Base-by-base conservation (phyloP, 2,888 invertebrate genomes). In the Parnassius mnemosyne region DNA sequence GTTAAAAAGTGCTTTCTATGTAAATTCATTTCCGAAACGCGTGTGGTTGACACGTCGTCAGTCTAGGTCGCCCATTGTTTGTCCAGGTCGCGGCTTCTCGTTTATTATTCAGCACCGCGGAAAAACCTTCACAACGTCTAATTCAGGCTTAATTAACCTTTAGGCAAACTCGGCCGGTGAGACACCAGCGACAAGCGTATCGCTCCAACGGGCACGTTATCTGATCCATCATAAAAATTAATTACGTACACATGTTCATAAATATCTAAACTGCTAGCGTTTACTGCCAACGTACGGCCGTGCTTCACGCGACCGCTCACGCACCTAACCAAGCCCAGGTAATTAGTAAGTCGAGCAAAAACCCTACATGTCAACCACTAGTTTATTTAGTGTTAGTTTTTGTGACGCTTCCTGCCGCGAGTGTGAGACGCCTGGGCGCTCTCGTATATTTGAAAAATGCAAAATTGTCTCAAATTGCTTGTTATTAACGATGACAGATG, bases 401-500 rank as follows among this genome's bases (percentile, higher is more conserved):
- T 90, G 80, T 84, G 77, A 75, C 70, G 84, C 87, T 88, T 90
- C 90, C 90, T 88, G 89, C 76, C 76, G 76, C 74, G 79, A 80
- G 81, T 83, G 80, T 66, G 85, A 83, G 87, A 87, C 84, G 88
- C 87, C 81, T 84, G 85, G 83, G 77, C 80, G 81, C 83, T 83
- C 80, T 77, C 73, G 72, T 78, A 77, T 81, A 89, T 89, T 89
- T 84, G 80, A 87, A 90, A 90, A 87, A 90, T 89, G 86, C 88
- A 79, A 85, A 89, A 89, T 89, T 89, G 87, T 76, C 86, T 89
- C 87, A 88, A 89, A 90, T 90, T 89, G 89, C 88, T 87, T 84
- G 84, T 89, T 90, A 87, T 89, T 89, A 90, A 89, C 87, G 87
- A 90, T 89, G 90, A 90, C 89, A 89, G 89, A 90, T 90, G 90